A percentile compares a stretch with the other conserved stretches of the same genome.
phyloP scores from a whole-genome alignment of 2,113 vertebrate genomes.

The Myodes glareolus region DNA sequence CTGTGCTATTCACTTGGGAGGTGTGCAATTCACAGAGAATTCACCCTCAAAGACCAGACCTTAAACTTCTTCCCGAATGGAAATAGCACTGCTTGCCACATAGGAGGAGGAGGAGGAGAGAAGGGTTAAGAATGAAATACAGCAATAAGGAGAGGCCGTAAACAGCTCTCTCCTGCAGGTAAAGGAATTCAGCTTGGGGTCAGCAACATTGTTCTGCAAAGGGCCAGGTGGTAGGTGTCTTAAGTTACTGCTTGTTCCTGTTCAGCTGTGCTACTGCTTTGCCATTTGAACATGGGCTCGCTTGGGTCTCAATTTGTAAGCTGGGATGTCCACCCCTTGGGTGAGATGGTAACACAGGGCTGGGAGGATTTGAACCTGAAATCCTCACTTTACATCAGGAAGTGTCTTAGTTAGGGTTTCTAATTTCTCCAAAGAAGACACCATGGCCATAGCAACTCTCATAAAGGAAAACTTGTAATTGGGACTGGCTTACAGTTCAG shows the following conservation, averaged over 20 bases:
- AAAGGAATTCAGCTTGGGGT: not conserved
- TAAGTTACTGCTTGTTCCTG: not conserved
- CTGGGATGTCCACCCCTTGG: not conserved
- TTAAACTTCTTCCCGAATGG: slow-evolving; percentile 43
- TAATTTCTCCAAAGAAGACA: not conserved
- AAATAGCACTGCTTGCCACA: slow-evolving; percentile 49
- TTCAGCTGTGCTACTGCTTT: accelerated
- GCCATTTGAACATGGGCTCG: not conserved
- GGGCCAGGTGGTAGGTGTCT: not conserved
- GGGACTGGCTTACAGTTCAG: not conserved
- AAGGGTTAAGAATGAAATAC: slow-evolving; percentile 51
- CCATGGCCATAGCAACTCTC: not conserved
- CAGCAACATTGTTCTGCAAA: not conserved
- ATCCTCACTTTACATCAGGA: not conserved
- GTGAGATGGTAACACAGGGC: not conserved
- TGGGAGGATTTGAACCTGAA: not conserved
- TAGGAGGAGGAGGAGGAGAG: not conserved
- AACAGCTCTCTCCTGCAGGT: slow-evolving; percentile 18
- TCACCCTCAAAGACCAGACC: slow-evolving; percentile 41
- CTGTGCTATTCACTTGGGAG: slow-evolving; percentile 52
- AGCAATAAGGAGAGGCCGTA: slow-evolving; percentile 23
- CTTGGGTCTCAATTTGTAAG: not conserved
- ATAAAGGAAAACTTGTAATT: not conserved
- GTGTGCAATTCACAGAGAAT: slow-evolving; percentile 53
- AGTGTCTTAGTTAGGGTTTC: not conserved